Evolutionary conservation across 2,888 invertebrate genomes (phyloP).

Genomic region (Drosophila conformis): DNA sequence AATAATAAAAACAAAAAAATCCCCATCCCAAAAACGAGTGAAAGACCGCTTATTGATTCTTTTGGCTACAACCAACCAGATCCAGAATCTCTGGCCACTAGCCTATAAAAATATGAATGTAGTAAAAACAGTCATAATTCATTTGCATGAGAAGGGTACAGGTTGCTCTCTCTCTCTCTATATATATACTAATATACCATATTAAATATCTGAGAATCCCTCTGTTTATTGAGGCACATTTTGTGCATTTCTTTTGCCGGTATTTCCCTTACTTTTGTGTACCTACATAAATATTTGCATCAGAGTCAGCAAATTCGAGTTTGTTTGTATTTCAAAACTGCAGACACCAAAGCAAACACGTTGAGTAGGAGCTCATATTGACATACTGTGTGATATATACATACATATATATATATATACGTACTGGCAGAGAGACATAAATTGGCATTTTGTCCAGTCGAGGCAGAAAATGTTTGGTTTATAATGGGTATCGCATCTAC

Average conservation of each 20-base stretch:
- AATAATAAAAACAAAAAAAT: slow-evolving; percentile 58
- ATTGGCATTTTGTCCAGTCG: slow-evolving; percentile 54
- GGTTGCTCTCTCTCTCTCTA: slow-evolving; percentile 8
- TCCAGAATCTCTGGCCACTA: slow-evolving; percentile 7
- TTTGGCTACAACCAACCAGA: background rate
- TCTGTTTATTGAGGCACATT: slow-evolving; percentile 54
- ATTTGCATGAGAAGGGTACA: slow-evolving; percentile 21
- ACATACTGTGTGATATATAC: background rate
- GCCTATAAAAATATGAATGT: slow-evolving; percentile 60
- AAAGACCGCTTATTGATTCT: slow-evolving; percentile 49
- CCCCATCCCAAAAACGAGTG: slow-evolving; percentile 14
- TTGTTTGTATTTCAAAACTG: slow-evolving; percentile 71
- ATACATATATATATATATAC: background rate
- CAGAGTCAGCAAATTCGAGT: slow-evolving; percentile 72
- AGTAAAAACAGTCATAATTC: slow-evolving; percentile 48
- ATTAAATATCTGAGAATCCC: slow-evolving; percentile 51
- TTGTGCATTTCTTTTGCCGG: slow-evolving; percentile 3
- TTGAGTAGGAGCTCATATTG: background rate
- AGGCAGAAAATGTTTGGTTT: slow-evolving; percentile 49
- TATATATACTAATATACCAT: background rate
- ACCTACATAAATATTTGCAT: slow-evolving; percentile 43
- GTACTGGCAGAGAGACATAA: slow-evolving; percentile 27
- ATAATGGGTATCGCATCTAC: slow-evolving; percentile 35
- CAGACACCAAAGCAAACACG: slow-evolving; percentile 53
- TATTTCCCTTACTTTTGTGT: slow-evolving; percentile 36